Evolutionary conservation across 2,797 vertebrate genomes (phyloP), one percentile per base, ranked within the genome.

Genomic region (Pampus argenteus): DNA sequence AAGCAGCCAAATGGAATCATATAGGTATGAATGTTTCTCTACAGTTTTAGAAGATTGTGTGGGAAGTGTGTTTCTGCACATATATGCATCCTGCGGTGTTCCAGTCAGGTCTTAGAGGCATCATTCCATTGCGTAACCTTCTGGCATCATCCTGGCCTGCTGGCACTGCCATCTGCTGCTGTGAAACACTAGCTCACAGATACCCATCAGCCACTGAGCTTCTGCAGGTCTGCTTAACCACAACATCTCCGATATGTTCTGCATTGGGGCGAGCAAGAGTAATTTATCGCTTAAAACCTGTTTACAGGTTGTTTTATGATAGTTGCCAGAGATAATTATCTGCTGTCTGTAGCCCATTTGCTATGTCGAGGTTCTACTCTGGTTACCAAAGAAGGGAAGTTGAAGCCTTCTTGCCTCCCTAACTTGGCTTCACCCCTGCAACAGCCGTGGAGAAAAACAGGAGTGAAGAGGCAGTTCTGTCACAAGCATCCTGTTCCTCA

Each of bases 71-170:
- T 84, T 85, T 85, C 86, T 78, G 79, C 87, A 87, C 89, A 92
- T 91, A 81, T 86, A 86, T 87, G 85, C 92, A 88, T 89, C 92
- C 92, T 90, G 86, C 25, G 63, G 87, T 68, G 88, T 83, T 88
- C 79, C 50, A 91, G 88, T 91, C 88, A 88, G 93, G 90, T 93
- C 91, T 92, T 79, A 88, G 87, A 91, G 83, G 85, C 89, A 91
- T 92, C 92, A 93, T 93, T 94, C 90, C 92, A 91, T 94, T 93
- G 92, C 92, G 84, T 92, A 93, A 93, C 93, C 93, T 89, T 87
- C 91, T 92, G 92, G 91, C 88, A 91, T 82, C 83, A 86, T 82
- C 82, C 85, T 92, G 92, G 91, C 93, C 93, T 94, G 92, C 94
- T 92, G 92, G 92, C 93, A 89, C 60, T 31, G 81, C 94, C 94